A percentile compares a stretch with the other conserved stretches of the same genome.
These are phyloP conservation scores for Lacanobia wlatinum DNA, from an alignment of 2,888 invertebrate species.

Conservation along the genomic window DNA sequence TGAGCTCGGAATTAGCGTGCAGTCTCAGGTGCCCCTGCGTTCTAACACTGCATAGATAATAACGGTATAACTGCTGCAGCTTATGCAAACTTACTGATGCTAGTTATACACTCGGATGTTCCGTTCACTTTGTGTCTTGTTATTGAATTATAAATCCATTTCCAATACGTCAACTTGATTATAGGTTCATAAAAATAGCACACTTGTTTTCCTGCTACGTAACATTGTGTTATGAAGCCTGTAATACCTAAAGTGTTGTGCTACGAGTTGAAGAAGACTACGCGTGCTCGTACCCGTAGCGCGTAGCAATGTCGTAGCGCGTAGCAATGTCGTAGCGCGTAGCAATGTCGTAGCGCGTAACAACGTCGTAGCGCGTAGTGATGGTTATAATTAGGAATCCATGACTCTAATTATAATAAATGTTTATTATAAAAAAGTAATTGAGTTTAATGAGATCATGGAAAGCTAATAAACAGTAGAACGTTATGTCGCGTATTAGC, in stretches of 20 bases:
- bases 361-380: constrained; percentile 53
- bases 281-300: constrained; percentile 66
- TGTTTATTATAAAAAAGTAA: constrained; percentile 6
- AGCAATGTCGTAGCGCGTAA: constrained; percentile 59
- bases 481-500: background rate
- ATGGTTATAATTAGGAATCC: constrained; percentile 25
- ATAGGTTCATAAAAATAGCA: constrained; percentile 18
- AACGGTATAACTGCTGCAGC: constrained; percentile 51
- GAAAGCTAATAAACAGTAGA: background rate
- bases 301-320: constrained; percentile 55
- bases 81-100: constrained; percentile 56
- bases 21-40: constrained; percentile 75
- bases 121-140: constrained; percentile 35
- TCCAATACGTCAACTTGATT: constrained; percentile 33
- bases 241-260: background rate
- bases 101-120: constrained; percentile 31
- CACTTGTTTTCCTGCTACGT: constrained; percentile 18
- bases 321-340: constrained; percentile 52
- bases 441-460: constrained; percentile 3
- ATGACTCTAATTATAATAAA: constrained; percentile 6
- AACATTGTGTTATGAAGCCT: constrained; percentile 12
- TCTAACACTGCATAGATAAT: constrained; percentile 65
- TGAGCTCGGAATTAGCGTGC: constrained; percentile 73
- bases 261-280: constrained; percentile 52
- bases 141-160: constrained; percentile 55